Evolutionary conservation across 2,888 invertebrate genomes (phyloP), one percentile per base, ranked within the genome.

Genomic region (Tenthredo scrophulariae): DNA sequence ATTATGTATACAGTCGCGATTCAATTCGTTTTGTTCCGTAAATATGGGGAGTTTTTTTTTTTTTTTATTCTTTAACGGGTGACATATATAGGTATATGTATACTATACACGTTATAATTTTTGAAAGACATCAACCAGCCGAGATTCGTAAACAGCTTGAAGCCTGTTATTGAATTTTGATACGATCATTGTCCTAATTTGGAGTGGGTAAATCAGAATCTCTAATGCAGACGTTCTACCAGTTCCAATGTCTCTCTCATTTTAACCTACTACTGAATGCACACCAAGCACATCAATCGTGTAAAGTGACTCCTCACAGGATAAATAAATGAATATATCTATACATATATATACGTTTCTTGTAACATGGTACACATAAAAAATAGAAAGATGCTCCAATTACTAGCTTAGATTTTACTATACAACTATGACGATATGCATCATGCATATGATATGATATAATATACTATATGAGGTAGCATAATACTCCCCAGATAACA

Each of bases 381-480:
- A 74, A n/a, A n/a, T 10, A 18, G 13, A 74, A 13, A 18, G 15
- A 18, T 33, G 26, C 6, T 67, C 33, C 18, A 15, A 29, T 67
- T 33, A 33, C 6, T 67, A 18, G 29, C 67, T 67, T 18, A 67
- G 13, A 67, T 67, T 29, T 65, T 67, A 15, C 33, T 7, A 18
- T 62, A 58, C 10, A 13, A 0, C 13, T 74, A 74, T 26, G 15
- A 43, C 43, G 74, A 74, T 74, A 74, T 74, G 74, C 74, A 22
- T 10, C 74, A 74, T 67, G 67, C 67, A 67, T 67, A 67, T 67
- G 33, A 33, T 29, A 67, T 67, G 26, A 33, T 22, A 43, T 22
- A 26, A n/a, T 13, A 15, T 13, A 43, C 43, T 15, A 40, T 40
- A 43, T 74, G 43, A 74, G 40, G 40, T 74, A 74, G 74, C 43